phyloP scores from a whole-genome alignment of 2,113 vertebrate genomes.

The Epinephelus lanceolatus region DNA sequence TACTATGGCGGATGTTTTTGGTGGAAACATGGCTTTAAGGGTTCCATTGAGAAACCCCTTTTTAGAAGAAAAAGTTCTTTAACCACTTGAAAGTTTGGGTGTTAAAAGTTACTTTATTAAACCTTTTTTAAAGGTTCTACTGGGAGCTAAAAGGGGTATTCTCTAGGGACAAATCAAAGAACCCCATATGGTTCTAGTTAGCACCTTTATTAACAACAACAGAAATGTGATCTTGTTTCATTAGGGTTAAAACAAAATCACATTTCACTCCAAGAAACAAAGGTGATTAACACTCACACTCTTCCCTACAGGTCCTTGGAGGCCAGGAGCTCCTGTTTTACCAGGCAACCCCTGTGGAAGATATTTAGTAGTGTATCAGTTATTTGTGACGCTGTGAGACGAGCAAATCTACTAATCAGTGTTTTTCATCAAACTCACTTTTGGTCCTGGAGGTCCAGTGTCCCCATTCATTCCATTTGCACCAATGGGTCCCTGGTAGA shows the following conservation, averaged over 20 bases:
- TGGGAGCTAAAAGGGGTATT: no score
- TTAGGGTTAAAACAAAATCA: background rate
- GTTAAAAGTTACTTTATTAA: no score
- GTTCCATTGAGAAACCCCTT: no score
- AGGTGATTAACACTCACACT: slow-evolving; percentile 73
- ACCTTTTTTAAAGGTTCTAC: no score
- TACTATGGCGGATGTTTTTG: no score
- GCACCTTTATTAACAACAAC: no score
- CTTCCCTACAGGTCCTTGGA: slow-evolving; percentile 82
- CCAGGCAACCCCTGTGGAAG: slow-evolving; percentile 78
- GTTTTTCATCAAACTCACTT: slow-evolving; percentile 61
- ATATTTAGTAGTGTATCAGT: slow-evolving; percentile 1
- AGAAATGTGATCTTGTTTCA: background rate
- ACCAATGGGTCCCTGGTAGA: slow-evolving; percentile 76
- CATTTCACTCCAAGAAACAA: background rate
- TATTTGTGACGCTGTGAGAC: background rate
- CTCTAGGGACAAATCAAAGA: no score
- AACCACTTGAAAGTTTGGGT: no score
- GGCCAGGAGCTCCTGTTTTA: slow-evolving; percentile 75
- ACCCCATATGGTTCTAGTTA: no score
- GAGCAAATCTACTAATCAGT: background rate
- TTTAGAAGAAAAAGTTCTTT: no score
- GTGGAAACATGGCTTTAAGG: no score
- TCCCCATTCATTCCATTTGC: slow-evolving; percentile 71
- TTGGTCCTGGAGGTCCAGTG: slow-evolving; percentile 64